Percentiles rank a stretch among this genome's conserved stretches.
Conservation (phyloP, 92 coral and sea anemone species). For the Nematostella vectensis region DNA sequence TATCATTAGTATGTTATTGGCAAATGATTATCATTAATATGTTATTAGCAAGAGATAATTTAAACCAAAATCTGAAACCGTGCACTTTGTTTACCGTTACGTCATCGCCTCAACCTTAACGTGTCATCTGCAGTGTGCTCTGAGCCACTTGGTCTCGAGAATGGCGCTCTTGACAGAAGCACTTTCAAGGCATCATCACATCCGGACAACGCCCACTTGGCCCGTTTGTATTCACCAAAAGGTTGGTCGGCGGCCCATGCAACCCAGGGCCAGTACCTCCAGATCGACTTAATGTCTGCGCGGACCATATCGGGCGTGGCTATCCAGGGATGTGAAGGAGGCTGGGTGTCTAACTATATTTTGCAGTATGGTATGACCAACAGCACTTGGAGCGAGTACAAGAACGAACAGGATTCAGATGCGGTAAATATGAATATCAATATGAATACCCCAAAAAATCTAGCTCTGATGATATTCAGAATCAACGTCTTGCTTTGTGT, state of each 20-base stretch:
- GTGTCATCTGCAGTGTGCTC: too few species aligned
- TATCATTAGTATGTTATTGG: too few species aligned
- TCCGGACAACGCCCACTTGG: neutral
- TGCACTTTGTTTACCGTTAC: too few species aligned
- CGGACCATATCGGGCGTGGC: slow-evolving; percentile 1
- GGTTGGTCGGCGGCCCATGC: neutral
- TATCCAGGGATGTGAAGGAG: neutral
- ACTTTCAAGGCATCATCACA: neutral
- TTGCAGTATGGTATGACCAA: neutral
- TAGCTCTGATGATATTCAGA: too few species aligned
- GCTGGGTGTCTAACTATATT: neutral
- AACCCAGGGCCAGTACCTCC: neutral
- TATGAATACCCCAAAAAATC: too few species aligned
- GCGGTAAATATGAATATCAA: too few species aligned
- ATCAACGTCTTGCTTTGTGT: too few species aligned
- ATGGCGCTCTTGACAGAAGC: neutral
- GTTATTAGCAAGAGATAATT: too few species aligned
- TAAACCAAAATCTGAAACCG: too few species aligned
- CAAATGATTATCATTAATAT: too few species aligned
- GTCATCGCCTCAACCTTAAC: too few species aligned
- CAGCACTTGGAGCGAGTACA: neutral
- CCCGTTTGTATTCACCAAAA: neutral
- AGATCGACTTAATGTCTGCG: neutral
- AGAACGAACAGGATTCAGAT: too few species aligned
- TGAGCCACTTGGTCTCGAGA: neutral